phyloP scores from a whole-genome alignment of 2,888 invertebrate species.

The Catonia carolina region DNA sequence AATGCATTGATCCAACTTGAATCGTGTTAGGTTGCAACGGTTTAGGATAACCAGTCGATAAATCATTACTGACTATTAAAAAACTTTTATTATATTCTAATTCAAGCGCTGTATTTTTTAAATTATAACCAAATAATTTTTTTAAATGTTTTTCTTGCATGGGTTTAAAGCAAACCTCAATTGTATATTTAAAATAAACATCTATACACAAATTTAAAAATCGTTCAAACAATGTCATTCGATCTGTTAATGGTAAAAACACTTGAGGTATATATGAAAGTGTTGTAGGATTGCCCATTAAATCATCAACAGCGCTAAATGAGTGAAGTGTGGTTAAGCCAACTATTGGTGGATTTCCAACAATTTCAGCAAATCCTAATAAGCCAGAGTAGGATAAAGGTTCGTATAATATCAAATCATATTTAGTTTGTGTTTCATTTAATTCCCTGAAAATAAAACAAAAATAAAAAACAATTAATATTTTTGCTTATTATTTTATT shows the following conservation, averaged over 20 bases:
- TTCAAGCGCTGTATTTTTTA: too few relatives aligned
- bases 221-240: conserved; percentile 19
- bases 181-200: neutral
- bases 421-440: neutral
- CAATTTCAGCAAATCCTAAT: neutral
- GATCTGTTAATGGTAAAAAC: conserved; percentile 6
- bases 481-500: too few relatives aligned
- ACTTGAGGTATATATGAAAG: conserved; percentile 18
- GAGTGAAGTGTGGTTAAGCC: neutral
- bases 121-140: too few relatives aligned
- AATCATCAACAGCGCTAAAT: neutral
- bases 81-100: too few relatives aligned
- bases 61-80: too few relatives aligned
- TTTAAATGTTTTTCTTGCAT: too few relatives aligned
- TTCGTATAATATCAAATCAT: neutral
- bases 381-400: neutral
- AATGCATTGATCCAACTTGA: too few relatives aligned
- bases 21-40: too few relatives aligned
- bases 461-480: too few relatives aligned
- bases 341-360: neutral
- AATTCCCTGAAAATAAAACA: neutral
- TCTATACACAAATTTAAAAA: conserved; percentile 3
- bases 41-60: too few relatives aligned
- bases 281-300: conserved; percentile 12
- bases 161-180: neutral